Percentiles rank a stretch among this genome's conserved stretches.
These are phyloP conservation scores for Calephelis nemesis DNA, from an alignment of 1,140 invertebrate species.

Conservation along the genomic window DNA sequence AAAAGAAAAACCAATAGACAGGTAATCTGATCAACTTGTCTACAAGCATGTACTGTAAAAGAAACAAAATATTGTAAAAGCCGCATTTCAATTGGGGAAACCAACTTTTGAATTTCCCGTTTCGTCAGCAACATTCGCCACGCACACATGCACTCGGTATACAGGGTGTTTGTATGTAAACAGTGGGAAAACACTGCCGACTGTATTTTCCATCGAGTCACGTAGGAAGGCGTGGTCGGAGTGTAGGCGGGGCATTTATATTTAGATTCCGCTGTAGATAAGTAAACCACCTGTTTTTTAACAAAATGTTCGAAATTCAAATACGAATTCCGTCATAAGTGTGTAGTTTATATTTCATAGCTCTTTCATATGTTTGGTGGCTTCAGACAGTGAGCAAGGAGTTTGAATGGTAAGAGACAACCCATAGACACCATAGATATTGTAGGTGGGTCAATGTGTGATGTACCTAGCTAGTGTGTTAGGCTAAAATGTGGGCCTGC, in stretches of 20 bases:
- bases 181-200: constrained; percentile 41
- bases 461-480: too few relatives aligned
- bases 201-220: constrained; percentile 28
- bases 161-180: constrained; percentile 40
- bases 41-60: neutral
- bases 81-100: neutral
- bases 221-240: constrained; percentile 37
- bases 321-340: neutral
- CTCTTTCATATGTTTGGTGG: too few relatives aligned
- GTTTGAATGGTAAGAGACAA: too few relatives aligned
- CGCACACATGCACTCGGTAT: constrained; percentile 2
- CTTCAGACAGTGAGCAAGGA: too few relatives aligned
- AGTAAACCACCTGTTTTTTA: neutral
- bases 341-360: too few relatives aligned
- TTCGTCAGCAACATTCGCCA: neutral
- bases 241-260: constrained; percentile 38
- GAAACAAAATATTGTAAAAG: neutral
- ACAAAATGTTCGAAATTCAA: neutral
- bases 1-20: too few relatives aligned
- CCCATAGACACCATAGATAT: too few relatives aligned
- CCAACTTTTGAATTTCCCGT: neutral
- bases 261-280: constrained; percentile 22
- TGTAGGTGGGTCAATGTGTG: too few relatives aligned
- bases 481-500: too few relatives aligned
- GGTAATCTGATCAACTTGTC: too few relatives aligned